These are phyloP conservation scores for Lytechinus variegatus DNA, from an alignment of 35 echinoderm and acorn worm species.

Conservation along the genomic window DNA sequence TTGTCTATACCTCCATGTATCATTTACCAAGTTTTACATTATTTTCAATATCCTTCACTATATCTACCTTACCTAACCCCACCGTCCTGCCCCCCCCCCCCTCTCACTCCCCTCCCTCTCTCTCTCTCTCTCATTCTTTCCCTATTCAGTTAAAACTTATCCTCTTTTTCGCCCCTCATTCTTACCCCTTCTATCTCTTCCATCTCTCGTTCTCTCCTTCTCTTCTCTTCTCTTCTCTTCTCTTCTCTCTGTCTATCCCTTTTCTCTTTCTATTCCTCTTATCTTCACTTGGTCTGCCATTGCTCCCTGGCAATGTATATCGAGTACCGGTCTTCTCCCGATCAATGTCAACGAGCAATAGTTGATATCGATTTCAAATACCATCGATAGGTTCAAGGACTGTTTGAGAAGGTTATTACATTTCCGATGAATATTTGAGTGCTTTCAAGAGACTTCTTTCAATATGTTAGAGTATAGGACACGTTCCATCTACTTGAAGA, in stretches of 20 bases:
- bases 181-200: not conserved
- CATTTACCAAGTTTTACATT: no score
- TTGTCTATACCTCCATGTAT: no score
- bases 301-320: not conserved
- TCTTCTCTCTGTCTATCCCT: not conserved
- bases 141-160: not conserved
- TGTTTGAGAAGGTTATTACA: not conserved
- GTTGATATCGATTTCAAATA: not conserved
- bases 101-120: not conserved
- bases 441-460: not conserved
- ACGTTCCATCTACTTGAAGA: not conserved
- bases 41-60: no score
- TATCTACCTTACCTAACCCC: no score
- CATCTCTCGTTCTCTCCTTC: not conserved
- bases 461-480: not conserved
- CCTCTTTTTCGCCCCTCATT: not conserved
- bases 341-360: conserved; percentile 3
- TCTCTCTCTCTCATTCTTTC: not conserved
- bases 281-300: not conserved
- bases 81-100: not conserved
- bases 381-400: not conserved
- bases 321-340: not conserved
- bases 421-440: not conserved
- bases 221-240: not conserved
- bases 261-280: not conserved